Percentiles rank a stretch among this genome's conserved stretches.
Conservation (phyloP, 2,797 vertebrate species). For the Austrolebias charrua region DNA sequence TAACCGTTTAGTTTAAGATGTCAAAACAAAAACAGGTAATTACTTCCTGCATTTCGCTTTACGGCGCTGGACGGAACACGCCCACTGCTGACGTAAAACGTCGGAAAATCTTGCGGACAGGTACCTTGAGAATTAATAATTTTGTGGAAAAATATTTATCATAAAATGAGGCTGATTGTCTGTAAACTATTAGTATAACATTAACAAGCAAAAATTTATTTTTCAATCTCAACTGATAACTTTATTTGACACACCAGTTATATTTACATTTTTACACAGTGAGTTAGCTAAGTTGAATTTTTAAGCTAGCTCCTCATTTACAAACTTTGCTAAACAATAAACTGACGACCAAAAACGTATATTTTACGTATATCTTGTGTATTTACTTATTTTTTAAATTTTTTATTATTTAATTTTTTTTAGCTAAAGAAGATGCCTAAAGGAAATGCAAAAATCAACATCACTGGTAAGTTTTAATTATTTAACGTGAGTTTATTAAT, state of each 20-base stretch:
- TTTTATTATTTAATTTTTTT: background rate
- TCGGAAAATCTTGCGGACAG: background rate
- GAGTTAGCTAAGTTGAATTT: slow-evolving; percentile 18
- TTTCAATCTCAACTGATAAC: background rate
- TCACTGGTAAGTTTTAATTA: slow-evolving; percentile 34
- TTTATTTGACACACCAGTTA: background rate
- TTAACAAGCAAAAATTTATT: background rate
- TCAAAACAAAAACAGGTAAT: slow-evolving; percentile 55
- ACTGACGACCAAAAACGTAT: background rate
- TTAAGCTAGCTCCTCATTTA: slow-evolving; percentile 26
- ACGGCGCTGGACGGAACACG: slow-evolving; percentile 65
- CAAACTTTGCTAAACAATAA: background rate
- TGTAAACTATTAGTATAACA: background rate
- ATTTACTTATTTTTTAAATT: background rate
- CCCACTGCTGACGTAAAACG: slow-evolving; percentile 61
- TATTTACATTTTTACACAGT: background rate
- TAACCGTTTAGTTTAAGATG: slow-evolving; percentile 7
- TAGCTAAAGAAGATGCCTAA: slow-evolving; percentile 52
- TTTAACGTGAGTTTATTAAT: background rate
- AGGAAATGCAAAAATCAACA: slow-evolving; percentile 41
- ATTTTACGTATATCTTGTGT: background rate
- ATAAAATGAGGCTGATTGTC: background rate
- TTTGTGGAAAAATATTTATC: background rate
- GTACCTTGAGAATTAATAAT: background rate
- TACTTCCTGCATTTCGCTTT: slow-evolving; percentile 80